phyloP scores from a whole-genome alignment of 2,888 invertebrate genomes.

The Perdita meconis region DNA sequence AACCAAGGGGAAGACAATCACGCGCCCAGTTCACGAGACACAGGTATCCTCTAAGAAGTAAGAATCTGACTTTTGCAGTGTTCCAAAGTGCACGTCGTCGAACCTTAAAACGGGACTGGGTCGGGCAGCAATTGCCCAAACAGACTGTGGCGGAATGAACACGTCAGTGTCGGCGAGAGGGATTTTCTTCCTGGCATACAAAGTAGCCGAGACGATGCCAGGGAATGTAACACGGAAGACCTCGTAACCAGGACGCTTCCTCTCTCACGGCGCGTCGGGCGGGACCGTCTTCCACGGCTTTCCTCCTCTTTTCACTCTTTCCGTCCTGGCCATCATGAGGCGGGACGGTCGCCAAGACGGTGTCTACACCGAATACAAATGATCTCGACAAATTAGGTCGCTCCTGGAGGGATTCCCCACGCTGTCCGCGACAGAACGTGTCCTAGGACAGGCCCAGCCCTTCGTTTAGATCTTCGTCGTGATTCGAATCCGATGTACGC shows the following conservation, averaged over 20 bases:
- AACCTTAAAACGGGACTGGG: conserved; percentile 15
- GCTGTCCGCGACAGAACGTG: conserved; percentile 62
- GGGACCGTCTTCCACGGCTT: conserved; percentile 24
- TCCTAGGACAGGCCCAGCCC: conserved; percentile 38
- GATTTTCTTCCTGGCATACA: conserved; percentile 68
- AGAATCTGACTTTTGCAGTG: neutral
- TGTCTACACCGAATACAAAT: conserved; percentile 71
- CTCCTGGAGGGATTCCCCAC: conserved; percentile 51
- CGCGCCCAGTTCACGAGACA: neutral
- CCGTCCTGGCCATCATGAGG: conserved; percentile 63
- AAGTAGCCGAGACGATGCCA: conserved; percentile 64
- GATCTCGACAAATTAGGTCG: conserved; percentile 72
- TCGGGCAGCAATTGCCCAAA: conserved; percentile 54
- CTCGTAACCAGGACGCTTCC: conserved; percentile 56
- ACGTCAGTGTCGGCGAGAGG: conserved; percentile 69
- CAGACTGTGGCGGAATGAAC: conserved; percentile 71
- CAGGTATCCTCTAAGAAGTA: neutral
- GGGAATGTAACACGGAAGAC: conserved; percentile 56
- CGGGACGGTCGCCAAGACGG: conserved; percentile 68
- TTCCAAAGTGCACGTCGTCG: neutral
- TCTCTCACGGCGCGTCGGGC: conserved; percentile 12
- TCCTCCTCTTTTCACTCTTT: conserved; percentile 49
- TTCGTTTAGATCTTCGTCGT: conserved; percentile 35
- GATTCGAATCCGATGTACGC: conserved; percentile 41
- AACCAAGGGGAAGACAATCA: neutral